phyloP scores from a whole-genome alignment of 2,797 vertebrate species.

The Caiman crocodilus region DNA sequence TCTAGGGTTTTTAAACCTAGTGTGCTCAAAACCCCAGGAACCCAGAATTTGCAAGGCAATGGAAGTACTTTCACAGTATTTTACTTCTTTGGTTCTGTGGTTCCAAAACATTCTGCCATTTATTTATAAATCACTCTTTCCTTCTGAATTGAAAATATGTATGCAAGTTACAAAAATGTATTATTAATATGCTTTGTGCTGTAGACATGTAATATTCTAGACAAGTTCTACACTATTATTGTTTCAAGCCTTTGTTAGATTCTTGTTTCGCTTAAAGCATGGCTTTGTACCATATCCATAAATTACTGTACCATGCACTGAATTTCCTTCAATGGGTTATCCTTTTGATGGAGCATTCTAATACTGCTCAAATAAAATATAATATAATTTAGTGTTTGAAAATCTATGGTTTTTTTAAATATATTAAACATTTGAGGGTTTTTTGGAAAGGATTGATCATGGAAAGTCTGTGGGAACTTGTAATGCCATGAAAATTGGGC shows the following conservation, averaged over 20 bases:
- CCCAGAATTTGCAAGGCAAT: background rate
- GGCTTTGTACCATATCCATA: background rate
- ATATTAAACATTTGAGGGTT: background rate
- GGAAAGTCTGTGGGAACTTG: background rate
- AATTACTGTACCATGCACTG: background rate
- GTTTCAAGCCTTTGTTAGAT: background rate
- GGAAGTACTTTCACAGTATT: background rate
- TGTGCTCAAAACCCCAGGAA: rapidly evolving
- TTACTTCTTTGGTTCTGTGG: background rate
- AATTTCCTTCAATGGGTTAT: background rate
- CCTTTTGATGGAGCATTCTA: background rate
- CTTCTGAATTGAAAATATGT: background rate
- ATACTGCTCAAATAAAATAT: background rate
- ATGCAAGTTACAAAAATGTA: background rate
- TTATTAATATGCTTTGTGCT: background rate
- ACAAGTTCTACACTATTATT: background rate
- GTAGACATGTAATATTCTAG: background rate
- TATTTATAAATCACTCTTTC: background rate
- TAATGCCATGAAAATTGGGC: background rate
- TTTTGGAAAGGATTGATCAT: background rate
- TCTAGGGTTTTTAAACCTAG: background rate
- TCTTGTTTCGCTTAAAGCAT: background rate
- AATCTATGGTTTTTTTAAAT: background rate
- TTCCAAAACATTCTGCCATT: background rate
- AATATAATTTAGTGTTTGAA: background rate